phyloP scores from a whole-genome alignment of 2,888 invertebrate genomes.

The Tenthredo mesomela region DNA sequence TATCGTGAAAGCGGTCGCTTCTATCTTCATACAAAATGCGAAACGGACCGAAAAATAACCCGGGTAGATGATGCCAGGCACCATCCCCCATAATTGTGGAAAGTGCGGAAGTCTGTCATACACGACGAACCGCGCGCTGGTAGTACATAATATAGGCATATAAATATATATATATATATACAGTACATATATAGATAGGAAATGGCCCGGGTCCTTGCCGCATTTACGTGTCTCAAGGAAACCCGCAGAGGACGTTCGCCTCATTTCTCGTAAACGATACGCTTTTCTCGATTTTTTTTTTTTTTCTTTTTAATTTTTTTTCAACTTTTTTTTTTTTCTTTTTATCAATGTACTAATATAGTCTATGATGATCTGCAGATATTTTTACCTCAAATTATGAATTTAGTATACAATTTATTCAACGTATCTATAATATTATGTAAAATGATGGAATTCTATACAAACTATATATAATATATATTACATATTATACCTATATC shows the following conservation, averaged over 20 bases:
- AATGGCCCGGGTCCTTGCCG: not conserved
- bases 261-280: not conserved
- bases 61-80: not conserved
- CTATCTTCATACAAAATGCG: constrained; percentile 1
- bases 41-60: constrained; percentile 20
- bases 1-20: not conserved
- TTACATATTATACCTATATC: no score
- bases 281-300: not conserved
- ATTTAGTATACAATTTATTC: no score
- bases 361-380: no score
- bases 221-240: not conserved
- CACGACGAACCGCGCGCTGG: not conserved
- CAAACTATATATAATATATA: no score
- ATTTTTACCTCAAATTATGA: no score
- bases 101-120: constrained; percentile 13
- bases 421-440: no score
- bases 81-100: constrained; percentile 1
- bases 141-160: not conserved
- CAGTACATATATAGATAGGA: not conserved
- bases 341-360: no score
- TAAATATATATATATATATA: not conserved
- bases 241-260: not conserved
- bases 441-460: no score
- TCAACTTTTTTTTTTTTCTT: no score
- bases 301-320: not conserved